phyloP scores from a whole-genome alignment of 2,888 invertebrate species.

The Hydriomena furcata region DNA sequence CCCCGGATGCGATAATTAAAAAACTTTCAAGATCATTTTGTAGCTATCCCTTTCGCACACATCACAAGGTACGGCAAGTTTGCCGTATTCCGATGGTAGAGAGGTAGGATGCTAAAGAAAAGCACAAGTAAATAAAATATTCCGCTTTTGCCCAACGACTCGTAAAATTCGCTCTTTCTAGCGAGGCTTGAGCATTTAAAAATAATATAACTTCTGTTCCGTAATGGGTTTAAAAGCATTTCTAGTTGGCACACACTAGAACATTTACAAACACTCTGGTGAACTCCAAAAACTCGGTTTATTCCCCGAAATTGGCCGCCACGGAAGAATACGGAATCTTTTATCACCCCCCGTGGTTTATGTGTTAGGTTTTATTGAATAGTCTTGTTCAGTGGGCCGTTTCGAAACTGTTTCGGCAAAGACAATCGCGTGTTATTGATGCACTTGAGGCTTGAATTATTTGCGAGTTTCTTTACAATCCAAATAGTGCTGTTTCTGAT shows the following conservation, averaged over 20 bases:
- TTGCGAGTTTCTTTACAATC: constrained; percentile 12
- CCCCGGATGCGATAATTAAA: constrained; percentile 52
- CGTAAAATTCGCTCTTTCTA: too few species aligned
- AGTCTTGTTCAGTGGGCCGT: constrained; percentile 38
- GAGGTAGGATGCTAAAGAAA: neutral
- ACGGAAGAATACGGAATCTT: constrained; percentile 48
- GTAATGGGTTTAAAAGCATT: neutral
- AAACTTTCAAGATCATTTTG: constrained; percentile 53
- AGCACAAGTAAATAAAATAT: too few species aligned
- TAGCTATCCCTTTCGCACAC: constrained; percentile 38
- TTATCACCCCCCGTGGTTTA: constrained; percentile 49
- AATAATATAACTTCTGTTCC: too few species aligned
- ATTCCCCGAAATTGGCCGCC: constrained; percentile 43
- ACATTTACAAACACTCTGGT: constrained; percentile 2
- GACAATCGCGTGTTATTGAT: constrained; percentile 28
- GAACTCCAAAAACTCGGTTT: constrained; percentile 37
- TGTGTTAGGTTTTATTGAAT: constrained; percentile 53
- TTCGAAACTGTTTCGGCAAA: constrained; percentile 17
- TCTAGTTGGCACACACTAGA: constrained; percentile 3
- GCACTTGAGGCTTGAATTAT: constrained; percentile 25
- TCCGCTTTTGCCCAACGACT: too few species aligned
- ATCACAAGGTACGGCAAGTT: neutral
- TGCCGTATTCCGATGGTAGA: neutral
- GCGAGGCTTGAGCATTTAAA: neutral
- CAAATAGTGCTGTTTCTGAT: constrained; percentile 9